These are phyloP conservation scores for Lerista edwardsae DNA, from an alignment of 2,797 vertebrate genomes.

Conservation along the genomic window DNA sequence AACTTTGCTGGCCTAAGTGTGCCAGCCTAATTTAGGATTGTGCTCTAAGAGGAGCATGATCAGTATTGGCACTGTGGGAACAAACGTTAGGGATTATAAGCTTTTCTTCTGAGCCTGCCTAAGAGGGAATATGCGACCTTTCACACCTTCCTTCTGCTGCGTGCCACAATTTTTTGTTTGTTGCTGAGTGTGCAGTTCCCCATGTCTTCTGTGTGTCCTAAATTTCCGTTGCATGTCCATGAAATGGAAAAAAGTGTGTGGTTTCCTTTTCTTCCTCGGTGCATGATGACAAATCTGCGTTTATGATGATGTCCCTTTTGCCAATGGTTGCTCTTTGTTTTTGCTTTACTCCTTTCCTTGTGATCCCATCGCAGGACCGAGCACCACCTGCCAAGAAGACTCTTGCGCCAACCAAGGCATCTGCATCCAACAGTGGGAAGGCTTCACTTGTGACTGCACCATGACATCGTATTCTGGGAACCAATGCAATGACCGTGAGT, in stretches of 20 bases:
- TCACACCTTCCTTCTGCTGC: slow-evolving; percentile 58
- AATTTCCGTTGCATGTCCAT: slow-evolving; percentile 66
- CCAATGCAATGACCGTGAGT: slow-evolving; percentile 98
- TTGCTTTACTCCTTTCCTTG: slow-evolving; percentile 28
- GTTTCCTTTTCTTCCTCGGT: slow-evolving; percentile 53
- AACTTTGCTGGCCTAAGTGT: no score
- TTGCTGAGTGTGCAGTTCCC: slow-evolving; percentile 61
- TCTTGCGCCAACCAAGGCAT: slow-evolving; percentile 96
- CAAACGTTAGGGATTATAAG: neutral
- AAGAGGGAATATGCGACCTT: slow-evolving; percentile 69
- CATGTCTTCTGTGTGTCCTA: slow-evolving; percentile 53
- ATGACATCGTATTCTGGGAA: slow-evolving; percentile 96
- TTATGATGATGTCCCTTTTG: neutral
- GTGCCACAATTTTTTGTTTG: slow-evolving; percentile 60
- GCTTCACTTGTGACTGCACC: slow-evolving; percentile 95
- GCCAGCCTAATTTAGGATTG: no score
- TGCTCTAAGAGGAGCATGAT: no score
- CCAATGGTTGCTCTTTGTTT: slow-evolving; percentile 7
- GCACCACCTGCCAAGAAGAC: slow-evolving; percentile 97
- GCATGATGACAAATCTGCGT: slow-evolving; percentile 49
- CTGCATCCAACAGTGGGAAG: slow-evolving; percentile 98
- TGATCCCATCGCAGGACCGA: slow-evolving; percentile 83
- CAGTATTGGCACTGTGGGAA: neutral
- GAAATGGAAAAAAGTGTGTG: slow-evolving; percentile 46
- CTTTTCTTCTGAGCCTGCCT: slow-evolving; percentile 41